Base-by-base conservation (phyloP, 2,888 invertebrate genomes). In the Rhodophaea formosa region DNA sequence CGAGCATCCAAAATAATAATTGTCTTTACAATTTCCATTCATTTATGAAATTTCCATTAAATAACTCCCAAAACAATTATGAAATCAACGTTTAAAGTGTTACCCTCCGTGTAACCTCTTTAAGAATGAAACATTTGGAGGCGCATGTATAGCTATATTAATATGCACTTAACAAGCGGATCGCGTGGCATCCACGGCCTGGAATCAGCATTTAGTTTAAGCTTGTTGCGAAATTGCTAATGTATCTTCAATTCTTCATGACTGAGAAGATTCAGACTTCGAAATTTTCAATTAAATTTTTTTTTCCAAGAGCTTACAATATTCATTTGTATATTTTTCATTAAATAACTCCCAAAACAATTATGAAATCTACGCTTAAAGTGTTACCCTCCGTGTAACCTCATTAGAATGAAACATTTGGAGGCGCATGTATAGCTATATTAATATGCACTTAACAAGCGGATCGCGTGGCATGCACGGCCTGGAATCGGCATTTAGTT, bases 111-210 rank as follows among this genome's bases (percentile, higher is more conserved):
- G n/a, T 39, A 39, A 12, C 39, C 39, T 23, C 45, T 17, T 16
- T 15, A 15, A 35, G n/a, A 15, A 23, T 23, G 23, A 23, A 23
- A 35, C 35, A 35, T 17, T 16, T 7, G 35, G 51, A 35, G 12
- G 35, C 51, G 39, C 35, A 35, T 51, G 35, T 51, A 39, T 35
- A 23, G 23, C 23, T 23, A 23, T 23, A 23, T 23, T 23, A 16
- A 39, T 35, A 47, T 62, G 44, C 58, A 54, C 61, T 68, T 81
- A 82, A 82, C 80, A 77, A 74, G 73, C 62, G 60, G 68, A 74
- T 83, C 69, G 83, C 82, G 84, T 84, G 83, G 75, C 64, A 59
- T 57, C 66, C 63, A 59, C 63, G 65, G 67, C 73, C 70, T 68
- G 67, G 71, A 75, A 77, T 72, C 67, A 74, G 68, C 71, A 77